Conservation (phyloP, 2,797 vertebrate genomes). For the Melanotaenia nigrans region DNA sequence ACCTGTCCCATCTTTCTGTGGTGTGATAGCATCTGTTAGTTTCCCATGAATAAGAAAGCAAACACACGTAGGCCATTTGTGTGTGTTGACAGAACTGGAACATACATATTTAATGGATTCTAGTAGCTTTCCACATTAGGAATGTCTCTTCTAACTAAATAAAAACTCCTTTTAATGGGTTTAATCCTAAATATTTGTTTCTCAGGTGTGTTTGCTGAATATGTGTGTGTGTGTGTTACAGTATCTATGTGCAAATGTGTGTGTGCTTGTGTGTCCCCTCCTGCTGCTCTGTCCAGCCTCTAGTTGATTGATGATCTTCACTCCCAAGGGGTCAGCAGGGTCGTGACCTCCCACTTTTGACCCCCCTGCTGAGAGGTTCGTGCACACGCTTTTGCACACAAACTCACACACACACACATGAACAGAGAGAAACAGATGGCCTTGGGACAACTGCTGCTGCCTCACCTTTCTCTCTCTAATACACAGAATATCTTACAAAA, state of each 20-base stretch:
- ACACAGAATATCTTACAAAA: slow-evolving; percentile 26
- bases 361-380: slow-evolving; percentile 76
- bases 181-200: slow-evolving; percentile 14
- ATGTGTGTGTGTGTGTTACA: slow-evolving; percentile 32
- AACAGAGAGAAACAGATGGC: slow-evolving; percentile 80
- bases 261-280: slow-evolving; percentile 55
- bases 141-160: background rate
- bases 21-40: slow-evolving; percentile 47
- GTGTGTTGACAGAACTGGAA: background rate
- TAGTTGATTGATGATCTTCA: slow-evolving; percentile 86
- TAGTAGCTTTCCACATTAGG: background rate
- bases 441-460: slow-evolving; percentile 73
- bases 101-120: background rate
- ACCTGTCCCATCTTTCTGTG: slow-evolving; percentile 13
- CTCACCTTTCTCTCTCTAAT: slow-evolving; percentile 68
- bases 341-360: slow-evolving; percentile 83
- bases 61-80: slow-evolving; percentile 22
- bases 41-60: slow-evolving; percentile 41
- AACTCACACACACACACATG: slow-evolving; percentile 28
- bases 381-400: slow-evolving; percentile 43
- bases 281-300: slow-evolving; percentile 82
- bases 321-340: slow-evolving; percentile 84
- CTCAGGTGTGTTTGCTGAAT: slow-evolving; percentile 19
- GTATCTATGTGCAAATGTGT: slow-evolving; percentile 34
- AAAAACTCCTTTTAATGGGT: slow-evolving; percentile 3